Percentiles rank a stretch among this genome's conserved stretches.
These are phyloP conservation scores for Machimus atricapillus DNA, from an alignment of 2,888 invertebrate genomes.

Conservation along the genomic window DNA sequence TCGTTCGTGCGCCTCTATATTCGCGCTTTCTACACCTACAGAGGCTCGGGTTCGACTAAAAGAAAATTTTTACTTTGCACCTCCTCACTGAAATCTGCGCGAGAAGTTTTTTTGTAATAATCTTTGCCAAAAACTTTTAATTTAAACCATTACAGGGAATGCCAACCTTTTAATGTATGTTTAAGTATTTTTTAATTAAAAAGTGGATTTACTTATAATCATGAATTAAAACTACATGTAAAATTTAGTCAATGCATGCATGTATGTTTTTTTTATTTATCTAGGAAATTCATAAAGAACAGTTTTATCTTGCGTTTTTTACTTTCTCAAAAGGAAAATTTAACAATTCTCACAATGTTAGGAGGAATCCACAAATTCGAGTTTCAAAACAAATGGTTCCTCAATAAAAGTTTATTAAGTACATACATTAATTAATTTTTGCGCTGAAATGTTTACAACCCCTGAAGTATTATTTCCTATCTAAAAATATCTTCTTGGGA, in stretches of 20 bases:
- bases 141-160: background rate
- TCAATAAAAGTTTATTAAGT: too few species aligned
- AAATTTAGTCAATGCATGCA: too few species aligned
- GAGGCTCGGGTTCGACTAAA: conserved; percentile 62
- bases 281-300: too few species aligned
- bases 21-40: conserved; percentile 56
- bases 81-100: background rate
- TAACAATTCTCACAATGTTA: too few species aligned
- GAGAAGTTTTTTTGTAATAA: background rate
- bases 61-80: conserved; percentile 39
- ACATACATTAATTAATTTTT: background rate
- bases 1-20: conserved; percentile 44
- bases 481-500: conserved; percentile 18
- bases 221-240: too few species aligned
- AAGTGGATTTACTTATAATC: too few species aligned
- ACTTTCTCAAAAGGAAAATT: too few species aligned
- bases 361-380: too few species aligned
- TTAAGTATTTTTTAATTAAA: too few species aligned
- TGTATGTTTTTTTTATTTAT: too few species aligned
- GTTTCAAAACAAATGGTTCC: too few species aligned
- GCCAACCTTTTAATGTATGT: background rate
- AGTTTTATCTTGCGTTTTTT: too few species aligned
- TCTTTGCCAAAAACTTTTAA: conserved; percentile 23
- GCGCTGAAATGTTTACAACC: background rate
- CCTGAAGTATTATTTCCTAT: background rate